Base-by-base conservation (phyloP, 2,888 invertebrate genomes). In the Boloria euphrosyne region DNA sequence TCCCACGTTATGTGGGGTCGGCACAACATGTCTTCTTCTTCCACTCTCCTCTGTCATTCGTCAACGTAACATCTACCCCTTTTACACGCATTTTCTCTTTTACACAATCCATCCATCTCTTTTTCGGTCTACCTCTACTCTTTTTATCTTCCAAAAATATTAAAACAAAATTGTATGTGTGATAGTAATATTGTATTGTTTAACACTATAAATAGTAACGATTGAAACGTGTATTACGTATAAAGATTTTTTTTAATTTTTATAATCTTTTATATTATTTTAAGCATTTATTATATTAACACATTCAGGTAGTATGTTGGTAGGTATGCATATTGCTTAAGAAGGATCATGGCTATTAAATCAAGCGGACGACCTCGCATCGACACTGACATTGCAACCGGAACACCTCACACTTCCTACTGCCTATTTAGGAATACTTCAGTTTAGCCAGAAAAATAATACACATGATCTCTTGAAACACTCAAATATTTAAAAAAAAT, bases 381-480 rank as follows among this genome's bases (percentile, higher is more conserved):
- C 75, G 85, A 76, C 88, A 86, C 84, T 89, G 89, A 88, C 89
- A 88, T 89, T 90, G 88, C 77, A 73, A 74, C 84, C 87, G 87
- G 87, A 89, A 89, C 83, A 71, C 68, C 72, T 66, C 43, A 58
- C 66, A 83, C 85, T 89, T 89, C 89, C 90, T 85, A 78, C 74
- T 67, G 55, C 47, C 62, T 51, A 62, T 67, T 65, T 67, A 62
- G 60, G 50, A 62, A 49, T 46, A 60, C 22, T 58, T 46, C 58
- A 58, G 67, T 61, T 31, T 53, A 44, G 17, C 44, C 59, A 47
- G 43, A 55, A 27, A 52, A 49, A 46, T 47, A 38, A 54, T n/a
- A 38, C 18, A 38, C 17, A 46, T 54, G 10, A 27, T 43, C 13
- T 50, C 17, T n/a, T 47, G 18, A 14, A 47, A 58, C 13, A 58